Evolutionary conservation across 2,888 invertebrate species (phyloP), one percentile per base, ranked within the genome.

Genomic region (Scaptomyza cyrtandrae): DNA sequence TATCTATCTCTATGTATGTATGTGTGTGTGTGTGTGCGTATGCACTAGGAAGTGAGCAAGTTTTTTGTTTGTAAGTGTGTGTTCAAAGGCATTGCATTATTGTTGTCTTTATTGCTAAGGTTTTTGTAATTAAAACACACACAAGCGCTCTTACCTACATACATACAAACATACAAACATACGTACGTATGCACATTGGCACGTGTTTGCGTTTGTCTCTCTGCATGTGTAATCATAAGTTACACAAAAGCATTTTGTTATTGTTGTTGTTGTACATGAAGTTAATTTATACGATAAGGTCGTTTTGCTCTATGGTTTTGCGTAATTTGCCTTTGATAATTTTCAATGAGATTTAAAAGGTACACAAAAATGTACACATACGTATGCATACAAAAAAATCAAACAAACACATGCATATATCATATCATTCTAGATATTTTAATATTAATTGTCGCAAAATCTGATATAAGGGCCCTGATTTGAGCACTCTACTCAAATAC

Each of bases 311-410:
- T 71, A 83, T 84, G 78, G 54, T 69, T 88, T 86, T 88, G 71
- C 80, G 88, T 87, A 83, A 87, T 83, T 72, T 83, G 60, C 83
- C 77, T 83, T 83, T 88, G 80, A 86, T 88, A 80, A 75, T 75
- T 83, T 84, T 83, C 84, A 86, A 84, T 86, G 80, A 43, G 64
- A 64, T 64, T 46, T 16, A 11, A 55, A 55, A 46, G 62, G 49
- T 41, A 64, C 45, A 64, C 33, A 9, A 13, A 50, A 14, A 50
- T 37, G 39, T 29, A 24, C 27, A 52, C 14, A 19, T 48, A 19
- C 24, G 4, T n/a, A n/a, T n/a, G n/a, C n/a, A n/a, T n/a, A n/a
- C n/a, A n/a, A n/a, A n/a, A n/a, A n/a, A n/a, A n/a, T n/a, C n/a
- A n/a, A n/a, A n/a, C n/a, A n/a, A n/a, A n/a, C n/a, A 33, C n/a